Base-by-base conservation (phyloP, 2,113 vertebrate genomes). In the Chrysemys picta region DNA sequence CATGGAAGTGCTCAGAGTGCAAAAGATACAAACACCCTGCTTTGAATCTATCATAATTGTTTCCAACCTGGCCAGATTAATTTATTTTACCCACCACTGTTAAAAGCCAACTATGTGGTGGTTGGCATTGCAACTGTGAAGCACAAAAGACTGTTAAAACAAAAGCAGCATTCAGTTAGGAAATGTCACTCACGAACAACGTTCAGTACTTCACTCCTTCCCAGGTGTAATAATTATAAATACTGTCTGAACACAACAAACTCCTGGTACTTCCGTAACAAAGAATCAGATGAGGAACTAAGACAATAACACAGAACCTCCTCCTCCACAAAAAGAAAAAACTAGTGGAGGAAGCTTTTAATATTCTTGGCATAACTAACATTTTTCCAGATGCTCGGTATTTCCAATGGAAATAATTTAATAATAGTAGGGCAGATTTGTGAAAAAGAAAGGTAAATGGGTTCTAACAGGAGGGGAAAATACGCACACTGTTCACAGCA, bases 401-500 rank as follows among this genome's bases (percentile, higher is more conserved):
- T 0, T 0, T 17, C 42, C 22, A 11, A 25, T 57, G 80, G 80
- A n/a, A 53, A 54, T 24, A 10, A 14, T 56, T 25, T 11, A 35
- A 25, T 31, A n/a, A 50, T 53, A 24, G 5, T 24, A 4, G 2
- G 1, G 5, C 29, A 3, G 13, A 2, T 0, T 25, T 5, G 0
- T 10, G 8, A 0, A 10, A 29, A 1, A 38, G 0, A 0, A 16
- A 0, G 38, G 5, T 2, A 57, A 25, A 9, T 9, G 4, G 2
- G 29, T 8, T 2, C 8, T 9, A 11, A 14, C 5, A n/a, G n/a
- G 49, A 4, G 21, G n/a, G 22, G 6, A 24, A 49, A 47, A 45
- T 38, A 53, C 1, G 1, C 0, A 3, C 1, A 2, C 53, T 54
- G 53, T 1, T 16, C 25, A 0, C 2, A 29, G 1, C n/a, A 1